phyloP scores from a whole-genome alignment of 2,797 vertebrate species.

The Falco columbarius region DNA sequence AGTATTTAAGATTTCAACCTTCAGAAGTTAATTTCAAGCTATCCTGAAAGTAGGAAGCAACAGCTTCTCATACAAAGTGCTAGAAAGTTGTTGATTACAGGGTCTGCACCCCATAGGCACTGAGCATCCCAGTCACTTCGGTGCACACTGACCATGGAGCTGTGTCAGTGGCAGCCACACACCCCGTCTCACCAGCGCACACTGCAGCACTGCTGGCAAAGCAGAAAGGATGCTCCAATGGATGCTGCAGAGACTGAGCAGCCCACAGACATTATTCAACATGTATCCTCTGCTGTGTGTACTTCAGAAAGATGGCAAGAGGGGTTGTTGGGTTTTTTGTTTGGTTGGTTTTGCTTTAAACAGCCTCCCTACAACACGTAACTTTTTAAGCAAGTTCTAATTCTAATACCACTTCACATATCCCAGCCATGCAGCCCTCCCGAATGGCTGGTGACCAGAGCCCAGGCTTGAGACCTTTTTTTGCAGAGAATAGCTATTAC shows the following conservation, averaged over 20 bases:
- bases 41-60: neutral
- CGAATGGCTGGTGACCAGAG: neutral
- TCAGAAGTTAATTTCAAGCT: neutral
- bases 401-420: neutral
- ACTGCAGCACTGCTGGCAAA: neutral
- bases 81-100: neutral
- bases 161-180: neutral
- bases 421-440: neutral
- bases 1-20: neutral
- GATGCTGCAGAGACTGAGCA: neutral
- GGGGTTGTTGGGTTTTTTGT: no score
- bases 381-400: neutral
- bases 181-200: accelerated
- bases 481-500: neutral
- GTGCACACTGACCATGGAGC: neutral
- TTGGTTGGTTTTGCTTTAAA: neutral
- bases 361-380: neutral
- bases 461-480: neutral
- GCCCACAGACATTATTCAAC: neutral
- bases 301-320: neutral
- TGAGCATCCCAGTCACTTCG: neutral
- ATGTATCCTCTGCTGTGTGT: neutral
- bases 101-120: neutral
- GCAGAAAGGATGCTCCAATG: neutral
- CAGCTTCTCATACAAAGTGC: neutral